Conservation (phyloP, 2,888 invertebrate genomes). For the Chrysina gloriosa region DNA sequence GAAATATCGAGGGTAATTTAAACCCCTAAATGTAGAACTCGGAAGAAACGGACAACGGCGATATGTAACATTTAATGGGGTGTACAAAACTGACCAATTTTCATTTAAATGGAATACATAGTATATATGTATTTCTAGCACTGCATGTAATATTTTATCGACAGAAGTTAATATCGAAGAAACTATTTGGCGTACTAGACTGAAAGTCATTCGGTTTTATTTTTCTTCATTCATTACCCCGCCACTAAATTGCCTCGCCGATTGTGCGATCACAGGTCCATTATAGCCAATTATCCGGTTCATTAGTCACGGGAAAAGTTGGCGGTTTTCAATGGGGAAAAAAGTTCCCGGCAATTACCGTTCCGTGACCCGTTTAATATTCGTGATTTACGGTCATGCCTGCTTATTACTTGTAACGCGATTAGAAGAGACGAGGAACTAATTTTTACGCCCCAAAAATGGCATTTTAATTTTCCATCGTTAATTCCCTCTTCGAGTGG, state of each 20-base stretch:
- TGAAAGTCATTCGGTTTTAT: background rate
- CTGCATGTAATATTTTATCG: too few relatives aligned
- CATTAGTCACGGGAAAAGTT: constrained; percentile 17
- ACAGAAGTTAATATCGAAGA: too few relatives aligned
- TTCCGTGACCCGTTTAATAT: constrained; percentile 17
- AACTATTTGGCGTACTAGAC: too few relatives aligned
- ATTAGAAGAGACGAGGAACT: background rate
- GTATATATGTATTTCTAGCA: too few relatives aligned
- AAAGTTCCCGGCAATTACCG: constrained; percentile 7
- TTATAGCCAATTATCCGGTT: constrained; percentile 11
- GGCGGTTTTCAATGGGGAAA: constrained; percentile 9
- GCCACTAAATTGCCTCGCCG: background rate
- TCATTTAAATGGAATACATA: too few relatives aligned
- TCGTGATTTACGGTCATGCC: constrained; percentile 10
- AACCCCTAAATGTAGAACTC: too few relatives aligned
- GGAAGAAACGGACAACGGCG: too few relatives aligned
- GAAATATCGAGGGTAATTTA: too few relatives aligned
- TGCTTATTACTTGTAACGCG: constrained; percentile 9
- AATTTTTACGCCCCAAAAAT: background rate
- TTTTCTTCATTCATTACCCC: background rate
- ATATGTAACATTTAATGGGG: too few relatives aligned
- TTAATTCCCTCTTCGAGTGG: background rate
- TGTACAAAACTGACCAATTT: too few relatives aligned
- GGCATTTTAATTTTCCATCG: background rate
- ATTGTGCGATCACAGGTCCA: constrained; percentile 12